Base-by-base conservation (phyloP, 2,797 vertebrate genomes). In the Rhincodon typus region DNA sequence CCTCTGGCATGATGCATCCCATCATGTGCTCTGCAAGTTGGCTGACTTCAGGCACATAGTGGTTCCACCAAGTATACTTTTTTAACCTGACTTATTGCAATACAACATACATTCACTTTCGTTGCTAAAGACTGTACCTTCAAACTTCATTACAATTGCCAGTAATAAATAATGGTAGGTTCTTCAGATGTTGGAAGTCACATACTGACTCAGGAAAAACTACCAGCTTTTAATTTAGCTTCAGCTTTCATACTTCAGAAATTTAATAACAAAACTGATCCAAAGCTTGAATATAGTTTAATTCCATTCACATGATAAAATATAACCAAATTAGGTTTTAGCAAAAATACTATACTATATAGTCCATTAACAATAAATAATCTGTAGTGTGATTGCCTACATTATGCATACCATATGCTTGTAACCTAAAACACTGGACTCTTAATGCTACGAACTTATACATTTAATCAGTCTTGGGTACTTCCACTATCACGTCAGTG, bases 1-100 rank as follows among this genome's bases (percentile, higher is more conserved):
- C 97, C 97, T 97, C 53, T 10, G n/a, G 96, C 96, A 96, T 0
- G n/a, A 57, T 0, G 70, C 94, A 50, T 12, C 34, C 96, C 96
- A 23, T n/a, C 0, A 46, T 96, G 96, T 96, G 96, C 96, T 97
- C 97, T 95, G 95, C 96, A 98, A 98, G 98, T 96, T 99, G 98
- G 25, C 96, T 97, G 97, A 98, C 98, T 97, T 97, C 96, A 97
- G 97, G 97, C 95, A 15, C 96, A 72, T 12, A 50, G 15, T 72
- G 67, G 91, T 17, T 74, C 88, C 13, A 95, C 34, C 62, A 96
- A 42, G 79, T 67, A 88, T 90, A 12, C 69, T 19, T n/a, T 13
- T 30, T 67, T 12, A 23, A 69, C 2, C 62, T 69, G 2, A 21
- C n/a, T 21, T 42, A 3, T 3, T 93, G 2, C 96, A 77, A 34